Evolutionary conservation across 2,888 invertebrate species (phyloP).

Genomic region (Patella ulyssiponensis): DNA sequence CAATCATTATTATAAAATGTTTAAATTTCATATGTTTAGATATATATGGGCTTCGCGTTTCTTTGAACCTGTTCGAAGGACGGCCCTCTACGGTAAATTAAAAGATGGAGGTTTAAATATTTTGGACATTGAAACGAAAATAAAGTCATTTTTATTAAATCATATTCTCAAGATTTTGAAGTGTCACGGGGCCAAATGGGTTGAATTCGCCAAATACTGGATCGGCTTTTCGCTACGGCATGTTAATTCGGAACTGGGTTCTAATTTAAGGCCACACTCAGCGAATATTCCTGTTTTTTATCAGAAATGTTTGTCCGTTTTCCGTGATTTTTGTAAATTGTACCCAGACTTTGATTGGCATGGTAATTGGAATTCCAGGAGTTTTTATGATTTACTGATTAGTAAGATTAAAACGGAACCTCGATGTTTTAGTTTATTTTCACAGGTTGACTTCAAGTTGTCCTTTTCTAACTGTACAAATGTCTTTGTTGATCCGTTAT

Average conservation of each 20-base stretch:
- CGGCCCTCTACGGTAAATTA: conserved; percentile 25
- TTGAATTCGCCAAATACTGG: conserved; percentile 28
- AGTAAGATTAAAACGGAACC: background rate
- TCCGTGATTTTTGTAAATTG: conserved; percentile 3
- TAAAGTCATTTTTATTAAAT: conserved; percentile 18
- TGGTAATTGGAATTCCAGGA: background rate
- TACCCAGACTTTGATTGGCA: conserved; percentile 7
- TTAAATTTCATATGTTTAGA: conserved; percentile 5
- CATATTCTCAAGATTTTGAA: conserved; percentile 30
- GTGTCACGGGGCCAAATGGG: conserved; percentile 26
- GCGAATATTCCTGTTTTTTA: conserved; percentile 27
- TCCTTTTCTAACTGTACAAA: background rate
- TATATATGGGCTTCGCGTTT: background rate
- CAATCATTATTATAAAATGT: background rate
- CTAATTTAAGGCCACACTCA: conserved; percentile 30
- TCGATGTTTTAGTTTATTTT: background rate
- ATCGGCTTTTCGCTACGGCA: conserved; percentile 24
- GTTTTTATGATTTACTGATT: conserved; percentile 8
- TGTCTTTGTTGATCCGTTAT: background rate
- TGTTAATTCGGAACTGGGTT: conserved; percentile 15
- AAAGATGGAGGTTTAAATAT: conserved; percentile 26
- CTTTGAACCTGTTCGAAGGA: conserved; percentile 15
- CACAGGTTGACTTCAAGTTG: background rate
- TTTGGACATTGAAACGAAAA: conserved; percentile 23
- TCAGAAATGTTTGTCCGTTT: conserved; percentile 15